Base-by-base conservation (phyloP, 2,113 vertebrate species). In the Bambusicola thoracicus region DNA sequence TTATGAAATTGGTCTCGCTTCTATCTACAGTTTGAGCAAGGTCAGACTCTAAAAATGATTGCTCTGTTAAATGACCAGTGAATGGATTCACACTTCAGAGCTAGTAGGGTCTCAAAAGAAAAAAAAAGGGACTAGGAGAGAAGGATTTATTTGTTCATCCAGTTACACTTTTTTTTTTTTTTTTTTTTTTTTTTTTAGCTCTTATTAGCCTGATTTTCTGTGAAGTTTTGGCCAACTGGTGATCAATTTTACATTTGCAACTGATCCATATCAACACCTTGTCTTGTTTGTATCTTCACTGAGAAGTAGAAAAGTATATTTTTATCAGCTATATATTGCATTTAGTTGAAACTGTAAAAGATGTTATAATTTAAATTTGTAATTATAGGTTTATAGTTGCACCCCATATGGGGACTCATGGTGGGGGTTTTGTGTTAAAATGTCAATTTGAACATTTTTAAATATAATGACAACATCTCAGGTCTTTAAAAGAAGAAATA, bases 141-240 rank as follows among this genome's bases (percentile, higher is more conserved):
- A 74, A 66, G 36, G 63, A 77, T 77, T 87, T 91, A 49, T 90
- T 90, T 90, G 20, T 78, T 82, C 53, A 82, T 53, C 21, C 68
- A 62, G 16, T 56, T 53, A 62, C 14, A 69, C 29, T 53, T 69
- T 4, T 55, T 30, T 29, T 51, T 53, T 91, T 83, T 62, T 85
- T 82, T 87, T 53, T 91, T 4, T 55, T 30, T 29, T 51, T 53
- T 91, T 83, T 62, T 85, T 82, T 87, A 91, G 14, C 36, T 92
- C 55, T 74, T 80, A 46, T 22, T 68, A 66, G 13, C 13, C 77
- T 66, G 63, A 79, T 82, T 87, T 66, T 77, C 59, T 74, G 55
- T 90, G 81, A 87, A 83, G 29, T 82, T 91, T 62, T 41, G 44
- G 46, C 24, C 72, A 80, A 63, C 62, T 70, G 38, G 11, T 66